These are phyloP conservation scores for Parauchenoglanis punctatus DNA, from an alignment of 2,797 vertebrate species.

Conservation along the genomic window DNA sequence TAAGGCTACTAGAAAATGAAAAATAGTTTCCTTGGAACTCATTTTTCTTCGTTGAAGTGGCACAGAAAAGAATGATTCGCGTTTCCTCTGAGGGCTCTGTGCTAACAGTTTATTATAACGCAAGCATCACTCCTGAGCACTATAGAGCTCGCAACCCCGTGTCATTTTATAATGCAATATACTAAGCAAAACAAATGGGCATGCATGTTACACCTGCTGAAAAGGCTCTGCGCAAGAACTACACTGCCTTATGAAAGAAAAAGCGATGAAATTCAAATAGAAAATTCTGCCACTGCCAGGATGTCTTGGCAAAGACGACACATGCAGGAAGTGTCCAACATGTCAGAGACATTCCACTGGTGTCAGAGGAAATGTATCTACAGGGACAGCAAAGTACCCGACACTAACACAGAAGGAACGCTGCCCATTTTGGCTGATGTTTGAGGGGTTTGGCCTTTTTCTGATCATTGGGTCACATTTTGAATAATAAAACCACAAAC, in stretches of 20 bases:
- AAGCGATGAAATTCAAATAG: background rate
- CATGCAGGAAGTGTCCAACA: slow-evolving; percentile 23
- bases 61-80: background rate
- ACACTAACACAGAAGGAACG: background rate
- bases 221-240: background rate
- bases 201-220: background rate
- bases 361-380: slow-evolving; percentile 49
- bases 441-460: background rate
- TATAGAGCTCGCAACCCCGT: background rate
- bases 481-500: background rate
- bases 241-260: too few species aligned
- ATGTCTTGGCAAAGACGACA: slow-evolving; percentile 5
- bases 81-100: background rate
- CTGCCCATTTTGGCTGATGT: background rate
- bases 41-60: background rate
- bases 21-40: background rate
- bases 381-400: background rate
- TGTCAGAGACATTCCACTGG: slow-evolving; percentile 50
- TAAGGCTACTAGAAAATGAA: background rate
- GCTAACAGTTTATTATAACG: background rate
- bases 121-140: background rate
- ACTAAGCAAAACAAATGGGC: background rate
- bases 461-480: background rate
- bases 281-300: background rate
- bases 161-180: background rate